phyloP scores from a whole-genome alignment of 2,888 invertebrate genomes.

The Microplitis manilae region DNA sequence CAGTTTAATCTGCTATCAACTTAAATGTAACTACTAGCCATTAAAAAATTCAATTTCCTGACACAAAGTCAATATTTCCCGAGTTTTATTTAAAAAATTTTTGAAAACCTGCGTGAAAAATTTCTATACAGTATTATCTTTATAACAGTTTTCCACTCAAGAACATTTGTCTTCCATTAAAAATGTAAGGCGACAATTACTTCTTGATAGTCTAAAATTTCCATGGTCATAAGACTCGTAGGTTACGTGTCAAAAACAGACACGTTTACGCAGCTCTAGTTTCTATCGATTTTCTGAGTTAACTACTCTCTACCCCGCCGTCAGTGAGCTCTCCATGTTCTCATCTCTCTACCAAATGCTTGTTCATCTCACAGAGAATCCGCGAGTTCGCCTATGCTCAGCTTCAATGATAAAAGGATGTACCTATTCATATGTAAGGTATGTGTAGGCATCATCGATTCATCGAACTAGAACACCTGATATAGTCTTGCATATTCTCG shows the following conservation, averaged over 20 bases:
- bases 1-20: no score
- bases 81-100: no score
- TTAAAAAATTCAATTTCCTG: no score
- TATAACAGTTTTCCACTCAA: no score
- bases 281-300: constrained; percentile 58
- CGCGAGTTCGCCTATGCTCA: background rate
- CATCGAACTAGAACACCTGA: constrained; percentile 1
- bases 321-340: background rate
- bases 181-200: no score
- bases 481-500: background rate
- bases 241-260: constrained; percentile 53
- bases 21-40: no score
- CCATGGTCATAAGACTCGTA: constrained; percentile 42
- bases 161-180: no score
- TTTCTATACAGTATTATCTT: no score
- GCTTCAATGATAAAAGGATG: background rate
- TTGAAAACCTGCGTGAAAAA: no score
- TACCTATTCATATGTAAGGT: background rate
- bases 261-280: constrained; percentile 59
- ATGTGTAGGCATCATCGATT: constrained; percentile 11
- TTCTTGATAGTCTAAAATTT: constrained; percentile 19
- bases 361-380: background rate
- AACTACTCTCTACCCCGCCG: constrained; percentile 27
- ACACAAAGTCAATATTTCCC: no score
- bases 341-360: background rate